phyloP scores from a whole-genome alignment of 2,113 vertebrate genomes.

The Python bivittatus region DNA sequence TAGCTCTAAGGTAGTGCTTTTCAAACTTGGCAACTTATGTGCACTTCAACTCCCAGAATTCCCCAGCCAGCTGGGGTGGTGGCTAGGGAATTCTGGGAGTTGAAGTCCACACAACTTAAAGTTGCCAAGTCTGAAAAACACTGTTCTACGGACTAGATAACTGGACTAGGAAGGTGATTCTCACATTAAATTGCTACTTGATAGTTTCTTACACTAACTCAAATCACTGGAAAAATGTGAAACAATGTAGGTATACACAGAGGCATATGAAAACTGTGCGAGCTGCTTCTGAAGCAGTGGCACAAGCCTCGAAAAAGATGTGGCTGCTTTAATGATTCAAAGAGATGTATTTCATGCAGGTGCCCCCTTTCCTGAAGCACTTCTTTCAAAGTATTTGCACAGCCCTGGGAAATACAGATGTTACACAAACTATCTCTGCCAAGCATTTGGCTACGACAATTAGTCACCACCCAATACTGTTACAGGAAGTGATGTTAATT shows the following conservation, averaged over 20 bases:
- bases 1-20: no score
- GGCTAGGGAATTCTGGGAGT: no score
- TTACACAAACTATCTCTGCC: background rate
- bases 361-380: background rate
- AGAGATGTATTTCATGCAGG: background rate
- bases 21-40: background rate
- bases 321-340: background rate
- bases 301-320: background rate
- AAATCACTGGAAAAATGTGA: background rate
- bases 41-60: background rate
- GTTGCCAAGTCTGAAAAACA: no score
- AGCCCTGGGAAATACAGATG: background rate
- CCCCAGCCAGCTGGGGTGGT: background rate
- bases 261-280: background rate
- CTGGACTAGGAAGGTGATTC: background rate
- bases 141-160: no score
- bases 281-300: background rate
- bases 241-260: background rate
- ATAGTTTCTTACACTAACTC: background rate
- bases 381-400: background rate
- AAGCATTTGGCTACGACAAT: background rate
- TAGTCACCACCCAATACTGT: background rate
- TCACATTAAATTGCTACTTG: background rate
- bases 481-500: background rate
- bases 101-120: no score